Evolutionary conservation across 2,888 invertebrate genomes (phyloP), one percentile per base, ranked within the genome.

Genomic region (Phengaris alcon): DNA sequence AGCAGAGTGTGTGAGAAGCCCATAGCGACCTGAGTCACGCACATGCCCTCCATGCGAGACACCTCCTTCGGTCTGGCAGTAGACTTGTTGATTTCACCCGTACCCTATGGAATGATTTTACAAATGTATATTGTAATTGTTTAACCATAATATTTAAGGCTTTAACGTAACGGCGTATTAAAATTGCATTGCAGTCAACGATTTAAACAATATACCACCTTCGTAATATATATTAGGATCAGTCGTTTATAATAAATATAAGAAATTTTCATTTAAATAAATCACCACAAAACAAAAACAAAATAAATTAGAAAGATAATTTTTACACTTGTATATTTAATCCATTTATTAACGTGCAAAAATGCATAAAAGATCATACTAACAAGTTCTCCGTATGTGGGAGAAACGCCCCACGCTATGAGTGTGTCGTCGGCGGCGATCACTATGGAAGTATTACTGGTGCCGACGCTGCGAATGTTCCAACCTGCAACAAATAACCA

Each of bases 371-470:
- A 68, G n/a, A 4, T 12, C 35, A 59, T 74, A 76, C 76, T 90
- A 85, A 97, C 97, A 94, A 99, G 91, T 94, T 98, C 98, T 0
- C 99, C 99, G 83, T 96, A 98, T 4, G 98, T 98, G 0, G 98
- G 98, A 64, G 97, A 96, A n/a, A 97, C 96, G 4, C 98, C 98
- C 98, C 98, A 98, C 51, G 97, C 96, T 80, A 99, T 97, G 6
- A 98, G 95, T 22, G 97, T 96, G 74, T 98, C 97, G 86, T 99
- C 99, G 0, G 98, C 98, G 0, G 97, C 96, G 55, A 98, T 95
- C 74, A 98, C 95, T 76, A 97, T 95, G 51, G 97, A 97, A 0
- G 97, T 97, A 85, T 96, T 95, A 77, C 97, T 96, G 75, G 97
- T 96, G 2, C 96, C 98, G 64, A 98, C 95, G 80, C 96, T 95